phyloP scores from a whole-genome alignment of 1,140 invertebrate species.

The Pararge aegeria region DNA sequence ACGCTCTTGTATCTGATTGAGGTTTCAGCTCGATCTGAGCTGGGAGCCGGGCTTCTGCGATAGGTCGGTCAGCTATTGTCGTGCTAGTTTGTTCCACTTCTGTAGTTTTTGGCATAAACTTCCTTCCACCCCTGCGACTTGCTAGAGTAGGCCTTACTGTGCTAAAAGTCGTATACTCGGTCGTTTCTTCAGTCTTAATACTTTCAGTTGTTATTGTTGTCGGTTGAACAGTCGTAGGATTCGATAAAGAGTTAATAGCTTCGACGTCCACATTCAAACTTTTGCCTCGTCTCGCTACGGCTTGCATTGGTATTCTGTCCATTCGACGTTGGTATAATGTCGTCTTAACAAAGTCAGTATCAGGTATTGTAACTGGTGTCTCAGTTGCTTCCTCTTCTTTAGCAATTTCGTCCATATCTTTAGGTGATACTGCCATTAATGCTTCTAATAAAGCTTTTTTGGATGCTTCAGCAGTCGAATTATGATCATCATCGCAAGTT shows the following conservation, averaged over 20 bases:
- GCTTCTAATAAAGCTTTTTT: slow-evolving; percentile 83
- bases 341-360: slow-evolving; percentile 46
- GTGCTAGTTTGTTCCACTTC: slow-evolving; percentile 37
- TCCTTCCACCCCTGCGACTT: slow-evolving; percentile 42
- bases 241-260: slow-evolving; percentile 59
- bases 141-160: slow-evolving; percentile 42
- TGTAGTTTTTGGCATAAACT: slow-evolving; percentile 45
- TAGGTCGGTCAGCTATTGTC: slow-evolving; percentile 45
- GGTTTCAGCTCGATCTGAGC: slow-evolving; percentile 63
- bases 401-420: slow-evolving; percentile 74
- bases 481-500: slow-evolving; percentile 86
- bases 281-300: slow-evolving; percentile 65
- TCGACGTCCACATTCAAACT: slow-evolving; percentile 57
- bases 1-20: slow-evolving; percentile 85
- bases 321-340: slow-evolving; percentile 51
- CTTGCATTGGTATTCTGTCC: slow-evolving; percentile 49
- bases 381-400: slow-evolving; percentile 60
- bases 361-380: slow-evolving; percentile 41
- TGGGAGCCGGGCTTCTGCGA: slow-evolving; percentile 72
- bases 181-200: slow-evolving; percentile 48
- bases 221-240: slow-evolving; percentile 29
- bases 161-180: slow-evolving; percentile 46
- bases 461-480: slow-evolving; percentile 83
- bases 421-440: slow-evolving; percentile 81
- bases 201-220: slow-evolving; percentile 38